Percentiles rank a stretch among this genome's conserved stretches.
phyloP scores from a whole-genome alignment of 2,797 vertebrate species.

The Artibeus lituratus region DNA sequence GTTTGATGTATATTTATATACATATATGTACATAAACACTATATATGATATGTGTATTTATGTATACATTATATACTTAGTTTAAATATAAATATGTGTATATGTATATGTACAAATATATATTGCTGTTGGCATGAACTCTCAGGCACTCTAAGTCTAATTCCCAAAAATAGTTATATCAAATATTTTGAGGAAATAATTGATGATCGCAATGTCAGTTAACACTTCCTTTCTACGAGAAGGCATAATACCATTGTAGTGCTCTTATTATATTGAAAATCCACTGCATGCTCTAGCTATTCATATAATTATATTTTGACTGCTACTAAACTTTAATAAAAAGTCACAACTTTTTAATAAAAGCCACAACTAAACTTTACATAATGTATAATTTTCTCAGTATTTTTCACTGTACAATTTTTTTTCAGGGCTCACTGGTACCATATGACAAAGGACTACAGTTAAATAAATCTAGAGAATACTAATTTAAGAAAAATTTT shows the following conservation, averaged over 20 bases:
- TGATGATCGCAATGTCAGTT: not conserved
- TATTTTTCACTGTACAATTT: not conserved
- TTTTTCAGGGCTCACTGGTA: not conserved
- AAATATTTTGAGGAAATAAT: not conserved
- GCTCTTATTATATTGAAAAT: slow-evolving; percentile 12
- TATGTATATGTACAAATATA: not conserved
- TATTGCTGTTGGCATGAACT: not conserved
- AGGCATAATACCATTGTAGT: not conserved
- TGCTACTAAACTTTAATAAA: not conserved
- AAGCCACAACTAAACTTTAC: slow-evolving; percentile 22
- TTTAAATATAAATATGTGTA: not conserved
- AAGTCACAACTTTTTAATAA: not conserved
- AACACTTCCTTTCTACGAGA: not conserved
- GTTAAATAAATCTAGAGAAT: slow-evolving; percentile 13
- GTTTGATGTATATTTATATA: not conserved
- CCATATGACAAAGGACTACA: not conserved
- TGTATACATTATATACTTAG: not conserved
- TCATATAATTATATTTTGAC: slow-evolving; percentile 1
- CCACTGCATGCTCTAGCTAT: not conserved
- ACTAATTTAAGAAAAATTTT: not conserved
- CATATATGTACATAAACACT: not conserved
- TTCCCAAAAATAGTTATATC: not conserved
- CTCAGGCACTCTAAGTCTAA: not conserved
- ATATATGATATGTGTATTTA: not conserved
- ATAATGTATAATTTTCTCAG: slow-evolving; percentile 11